phyloP scores from a whole-genome alignment of 1,140 invertebrate species.

The Branchinecta lynchi region DNA sequence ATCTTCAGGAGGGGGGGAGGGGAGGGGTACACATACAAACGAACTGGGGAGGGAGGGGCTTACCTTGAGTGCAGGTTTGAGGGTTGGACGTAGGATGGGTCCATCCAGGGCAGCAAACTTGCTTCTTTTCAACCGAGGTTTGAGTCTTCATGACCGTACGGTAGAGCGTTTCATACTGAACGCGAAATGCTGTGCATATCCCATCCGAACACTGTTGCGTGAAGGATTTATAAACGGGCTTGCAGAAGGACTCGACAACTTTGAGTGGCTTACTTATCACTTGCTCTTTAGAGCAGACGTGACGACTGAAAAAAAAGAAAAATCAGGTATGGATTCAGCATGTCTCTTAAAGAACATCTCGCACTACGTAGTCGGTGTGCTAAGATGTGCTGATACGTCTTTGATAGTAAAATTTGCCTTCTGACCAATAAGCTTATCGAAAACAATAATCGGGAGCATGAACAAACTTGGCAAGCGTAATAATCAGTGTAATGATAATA shows the following conservation, averaged over 20 bases:
- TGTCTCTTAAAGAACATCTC: too few species aligned
- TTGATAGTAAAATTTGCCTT: too few species aligned
- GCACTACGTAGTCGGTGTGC: too few species aligned
- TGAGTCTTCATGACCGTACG: constrained; percentile 32
- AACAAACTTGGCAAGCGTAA: too few species aligned
- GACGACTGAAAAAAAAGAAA: constrained; percentile 31
- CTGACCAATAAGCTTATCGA: too few species aligned
- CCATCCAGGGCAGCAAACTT: constrained; percentile 46
- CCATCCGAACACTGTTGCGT: constrained; percentile 34
- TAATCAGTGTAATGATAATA: too few species aligned
- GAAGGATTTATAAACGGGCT: constrained; percentile 37
- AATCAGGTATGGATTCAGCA: neutral
- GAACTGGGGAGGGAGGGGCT: constrained; percentile 27
- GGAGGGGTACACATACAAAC: too few species aligned
- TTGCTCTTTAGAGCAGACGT: constrained; percentile 36
- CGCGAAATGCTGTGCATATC: constrained; percentile 35
- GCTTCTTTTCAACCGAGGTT: constrained; percentile 33
- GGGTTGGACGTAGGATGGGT: constrained; percentile 36
- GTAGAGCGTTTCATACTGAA: constrained; percentile 36
- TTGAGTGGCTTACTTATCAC: constrained; percentile 35
- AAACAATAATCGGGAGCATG: too few species aligned
- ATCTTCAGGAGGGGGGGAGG: too few species aligned
- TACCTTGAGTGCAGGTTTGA: constrained; percentile 45
- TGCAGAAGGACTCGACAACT: constrained; percentile 36
- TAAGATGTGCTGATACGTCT: too few species aligned